Percentiles rank a stretch among this genome's conserved stretches.
phyloP scores from a whole-genome alignment of 2,888 invertebrate genomes.

The Ormia ochracea region DNA sequence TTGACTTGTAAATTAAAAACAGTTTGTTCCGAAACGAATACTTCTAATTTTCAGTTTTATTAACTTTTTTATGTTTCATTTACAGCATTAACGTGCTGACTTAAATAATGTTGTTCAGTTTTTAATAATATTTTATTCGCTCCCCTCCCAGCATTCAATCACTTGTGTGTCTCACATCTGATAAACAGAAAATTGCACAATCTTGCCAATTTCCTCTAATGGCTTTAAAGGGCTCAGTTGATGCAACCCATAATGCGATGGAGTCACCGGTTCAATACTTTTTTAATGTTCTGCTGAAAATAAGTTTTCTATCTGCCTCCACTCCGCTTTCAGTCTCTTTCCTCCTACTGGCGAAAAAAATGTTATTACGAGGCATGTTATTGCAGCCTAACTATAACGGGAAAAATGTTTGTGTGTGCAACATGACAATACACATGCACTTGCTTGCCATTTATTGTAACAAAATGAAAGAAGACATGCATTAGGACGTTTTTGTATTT shows the following conservation, averaged over 20 bases:
- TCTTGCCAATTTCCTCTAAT: conserved; percentile 1
- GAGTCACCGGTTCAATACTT: background rate
- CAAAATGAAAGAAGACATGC: background rate
- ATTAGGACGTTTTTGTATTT: background rate
- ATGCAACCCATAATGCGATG: background rate
- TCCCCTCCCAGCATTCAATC: conserved; percentile 27
- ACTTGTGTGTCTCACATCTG: conserved; percentile 32
- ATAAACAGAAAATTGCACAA: conserved; percentile 27
- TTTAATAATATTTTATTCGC: background rate
- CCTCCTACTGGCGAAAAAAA: background rate
- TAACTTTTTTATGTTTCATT: too few relatives aligned
- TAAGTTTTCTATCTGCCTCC: background rate
- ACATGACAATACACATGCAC: background rate
- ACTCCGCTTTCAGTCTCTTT: background rate
- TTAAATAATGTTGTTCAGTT: background rate
- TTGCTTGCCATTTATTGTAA: background rate
- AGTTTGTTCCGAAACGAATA: background rate
- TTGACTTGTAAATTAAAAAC: too few relatives aligned
- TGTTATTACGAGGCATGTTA: background rate
- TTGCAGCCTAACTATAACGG: background rate
- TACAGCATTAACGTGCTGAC: background rate
- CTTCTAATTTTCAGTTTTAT: too few relatives aligned
- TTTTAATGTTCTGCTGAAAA: conserved; percentile 34
- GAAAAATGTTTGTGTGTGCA: background rate
- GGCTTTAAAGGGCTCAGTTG: background rate